Conservation (phyloP, 2,797 vertebrate genomes). For the Graptemys geographica region DNA sequence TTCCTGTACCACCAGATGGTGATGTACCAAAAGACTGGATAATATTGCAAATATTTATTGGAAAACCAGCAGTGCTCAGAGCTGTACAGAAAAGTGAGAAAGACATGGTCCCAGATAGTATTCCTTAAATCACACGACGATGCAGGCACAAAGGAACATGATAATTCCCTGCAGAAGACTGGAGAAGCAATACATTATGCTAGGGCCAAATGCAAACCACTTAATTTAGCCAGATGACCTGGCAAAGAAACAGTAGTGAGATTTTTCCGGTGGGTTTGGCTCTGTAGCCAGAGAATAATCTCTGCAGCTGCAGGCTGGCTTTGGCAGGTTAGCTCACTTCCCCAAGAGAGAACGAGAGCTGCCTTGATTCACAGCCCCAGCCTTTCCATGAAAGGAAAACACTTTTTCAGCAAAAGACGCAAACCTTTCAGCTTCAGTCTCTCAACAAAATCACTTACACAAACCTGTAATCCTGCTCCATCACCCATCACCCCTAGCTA, state of each 20-base stretch:
- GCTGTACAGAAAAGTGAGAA: neutral
- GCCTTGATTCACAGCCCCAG: conserved; percentile 24
- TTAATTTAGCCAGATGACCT: conserved; percentile 32
- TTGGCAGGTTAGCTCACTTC: conserved; percentile 32
- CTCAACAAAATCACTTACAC: conserved; percentile 4
- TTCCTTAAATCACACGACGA: neutral
- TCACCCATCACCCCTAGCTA: neutral
- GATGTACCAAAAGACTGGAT: neutral
- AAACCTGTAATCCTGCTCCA: neutral
- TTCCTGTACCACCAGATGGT: neutral
- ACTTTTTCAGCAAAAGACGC: neutral
- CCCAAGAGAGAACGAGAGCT: neutral
- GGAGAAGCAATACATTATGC: neutral
- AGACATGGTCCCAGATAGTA: fast-evolving
- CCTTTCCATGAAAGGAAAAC: conserved; percentile 1
- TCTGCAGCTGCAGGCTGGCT: conserved; percentile 3
- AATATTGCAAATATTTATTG: neutral
- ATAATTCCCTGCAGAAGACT: conserved; percentile 10
- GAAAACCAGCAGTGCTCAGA: neutral
- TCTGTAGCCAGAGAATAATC: conserved; percentile 21
- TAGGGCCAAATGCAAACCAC: conserved; percentile 9
- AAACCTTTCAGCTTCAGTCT: neutral
- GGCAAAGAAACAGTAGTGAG: conserved; percentile 15
- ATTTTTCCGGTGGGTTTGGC: conserved; percentile 6
- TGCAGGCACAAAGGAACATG: neutral